phyloP scores from a whole-genome alignment of 2,888 invertebrate genomes.

The Lysandra coridon region DNA sequence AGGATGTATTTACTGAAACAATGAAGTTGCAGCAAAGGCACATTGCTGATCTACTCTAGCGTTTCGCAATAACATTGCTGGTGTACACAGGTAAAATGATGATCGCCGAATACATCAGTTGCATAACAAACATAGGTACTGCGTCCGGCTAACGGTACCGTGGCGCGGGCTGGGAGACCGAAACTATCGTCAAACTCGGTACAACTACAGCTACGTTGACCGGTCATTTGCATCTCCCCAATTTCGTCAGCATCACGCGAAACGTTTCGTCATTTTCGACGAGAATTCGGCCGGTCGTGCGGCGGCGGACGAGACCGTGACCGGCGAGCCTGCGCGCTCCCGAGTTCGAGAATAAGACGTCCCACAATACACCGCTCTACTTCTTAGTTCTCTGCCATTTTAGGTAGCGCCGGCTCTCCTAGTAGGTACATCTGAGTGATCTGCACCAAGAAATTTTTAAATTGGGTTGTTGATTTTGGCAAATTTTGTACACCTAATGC shows the following conservation, averaged over 20 bases:
- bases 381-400: too few species aligned
- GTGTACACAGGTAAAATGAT: conserved; percentile 35
- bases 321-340: conserved; percentile 48
- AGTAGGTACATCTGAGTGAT: too few species aligned
- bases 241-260: conserved; percentile 55
- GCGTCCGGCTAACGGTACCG: conserved; percentile 71
- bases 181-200: conserved; percentile 46
- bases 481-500: too few species aligned
- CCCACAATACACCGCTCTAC: conserved; percentile 37
- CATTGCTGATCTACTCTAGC: neutral
- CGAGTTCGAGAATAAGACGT: conserved; percentile 53
- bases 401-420: too few species aligned
- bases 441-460: too few species aligned
- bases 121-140: conserved; percentile 66
- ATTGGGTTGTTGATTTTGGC: too few species aligned
- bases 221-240: conserved; percentile 56
- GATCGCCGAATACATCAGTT: conserved; percentile 61
- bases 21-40: neutral
- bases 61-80: neutral
- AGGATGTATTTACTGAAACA: neutral
- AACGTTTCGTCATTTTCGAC: conserved; percentile 61
- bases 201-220: conserved; percentile 53
- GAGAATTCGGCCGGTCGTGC: conserved; percentile 49
- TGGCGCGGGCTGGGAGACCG: conserved; percentile 51
- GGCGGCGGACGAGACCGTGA: conserved; percentile 62